phyloP scores from a whole-genome alignment of 1,140 invertebrate species.

The Heliothis virescens region DNA sequence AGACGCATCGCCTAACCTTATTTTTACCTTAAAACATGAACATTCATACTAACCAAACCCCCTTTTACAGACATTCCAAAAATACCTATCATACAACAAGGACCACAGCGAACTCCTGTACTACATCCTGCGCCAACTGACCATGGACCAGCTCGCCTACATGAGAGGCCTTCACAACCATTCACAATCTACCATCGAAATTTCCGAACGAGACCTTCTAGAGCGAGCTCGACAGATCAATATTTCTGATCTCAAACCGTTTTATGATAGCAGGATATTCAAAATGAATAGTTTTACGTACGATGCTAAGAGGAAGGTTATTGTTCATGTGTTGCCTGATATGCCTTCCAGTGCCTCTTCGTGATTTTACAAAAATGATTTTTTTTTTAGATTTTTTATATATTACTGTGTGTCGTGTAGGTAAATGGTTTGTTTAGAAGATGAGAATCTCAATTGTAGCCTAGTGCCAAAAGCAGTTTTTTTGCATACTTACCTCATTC shows the following conservation, averaged over 20 bases:
- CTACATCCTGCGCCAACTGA: constrained; percentile 97
- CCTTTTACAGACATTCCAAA: constrained; percentile 93
- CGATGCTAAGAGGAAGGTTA: constrained; percentile 93
- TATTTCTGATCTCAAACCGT: constrained; percentile 95
- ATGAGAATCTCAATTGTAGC: too few relatives aligned
- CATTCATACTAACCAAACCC: not conserved
- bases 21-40: too few relatives aligned
- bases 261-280: constrained; percentile 97
- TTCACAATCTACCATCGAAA: constrained; percentile 92
- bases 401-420: constrained; percentile 6
- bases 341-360: constrained; percentile 54
- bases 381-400: not conserved
- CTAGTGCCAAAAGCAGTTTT: too few relatives aligned
- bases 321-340: constrained; percentile 93
- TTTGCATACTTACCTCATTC: too few relatives aligned
- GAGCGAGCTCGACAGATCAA: constrained; percentile 97
- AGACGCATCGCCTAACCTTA: too few relatives aligned
- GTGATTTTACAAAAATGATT: constrained; percentile 33
- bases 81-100: constrained; percentile 97
- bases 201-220: constrained; percentile 96
- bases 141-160: constrained; percentile 96
- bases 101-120: constrained; percentile 98
- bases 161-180: constrained; percentile 93
- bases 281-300: constrained; percentile 96
- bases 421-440: too few relatives aligned